Evolutionary conservation across 2,113 vertebrate genomes (phyloP), one percentile per base, ranked within the genome.

Genomic region (Laticauda laticaudata): DNA sequence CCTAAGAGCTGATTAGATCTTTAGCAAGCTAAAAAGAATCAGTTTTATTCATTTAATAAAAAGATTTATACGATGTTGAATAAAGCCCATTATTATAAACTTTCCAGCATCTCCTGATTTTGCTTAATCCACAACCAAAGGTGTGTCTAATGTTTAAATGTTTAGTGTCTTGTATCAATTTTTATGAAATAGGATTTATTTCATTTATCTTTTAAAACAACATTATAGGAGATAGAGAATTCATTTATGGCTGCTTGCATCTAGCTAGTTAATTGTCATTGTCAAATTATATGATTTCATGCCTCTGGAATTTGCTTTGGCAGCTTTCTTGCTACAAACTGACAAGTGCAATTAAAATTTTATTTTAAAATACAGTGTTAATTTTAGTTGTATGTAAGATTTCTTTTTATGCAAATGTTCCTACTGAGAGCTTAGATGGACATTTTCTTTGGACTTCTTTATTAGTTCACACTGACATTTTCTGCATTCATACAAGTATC

Each of bases 321-420:
- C 93, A 96, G 87, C 15, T 94, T 93, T 94, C 91, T 94, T 94
- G 64, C 91, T 88, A 86, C 56, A 61, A 93, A 92, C 93, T 93
- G 93, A 94, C 91, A 94, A 95, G n/a, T 39, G 24, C 89, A 96
- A 96, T 95, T 96, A 96, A 94, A 96, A 94, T 26, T 93, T 87
- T 90, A 24, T 29, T 94, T 95, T 69, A 94, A 95, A 87, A 91
- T 24, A 85, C 0, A 92, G 15, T 93, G 94, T 94, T 75, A 51
- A 92, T 95, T 91, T 96, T 94, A 53, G 34, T 94, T 48, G 15
- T 51, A 43, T 26, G 56, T 55, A 91, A 94, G 39, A 3, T 61
- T 93, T 81, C 61, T 56, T 23, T 92, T 39, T 69, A 86, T 69
- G 93, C 2, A 0, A 91, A 90, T 89, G 53, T 91, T 94, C 29